Evolutionary conservation across 2,888 invertebrate genomes (phyloP).

Genomic region (Acleris cristana): DNA sequence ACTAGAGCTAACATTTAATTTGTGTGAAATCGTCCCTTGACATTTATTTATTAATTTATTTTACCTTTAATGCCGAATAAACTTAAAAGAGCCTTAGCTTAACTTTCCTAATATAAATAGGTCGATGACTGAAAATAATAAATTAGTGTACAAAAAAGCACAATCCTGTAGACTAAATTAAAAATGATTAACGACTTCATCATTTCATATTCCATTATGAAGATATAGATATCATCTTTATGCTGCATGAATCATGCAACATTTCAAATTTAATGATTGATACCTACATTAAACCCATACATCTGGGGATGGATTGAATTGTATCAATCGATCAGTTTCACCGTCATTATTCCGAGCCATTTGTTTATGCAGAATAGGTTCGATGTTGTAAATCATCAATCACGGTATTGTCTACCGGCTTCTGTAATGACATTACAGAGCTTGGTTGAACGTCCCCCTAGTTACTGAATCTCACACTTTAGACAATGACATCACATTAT

Average conservation of each 20-base stretch:
- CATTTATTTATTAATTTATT: no score
- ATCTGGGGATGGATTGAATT: slow-evolving; percentile 44
- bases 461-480: slow-evolving; percentile 22
- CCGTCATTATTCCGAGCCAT: slow-evolving; percentile 40
- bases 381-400: slow-evolving; percentile 50
- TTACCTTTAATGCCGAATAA: neutral
- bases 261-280: slow-evolving; percentile 25
- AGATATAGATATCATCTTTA: slow-evolving; percentile 19
- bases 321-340: slow-evolving; percentile 45
- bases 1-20: no score
- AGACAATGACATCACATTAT: slow-evolving; percentile 49
- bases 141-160: no score
- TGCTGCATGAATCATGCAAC: no score
- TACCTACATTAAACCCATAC: slow-evolving; percentile 16
- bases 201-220: slow-evolving; percentile 1
- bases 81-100: neutral
- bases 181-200: no score
- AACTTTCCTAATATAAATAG: no score
- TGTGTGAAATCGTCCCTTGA: no score
- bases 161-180: neutral
- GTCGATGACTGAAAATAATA: neutral
- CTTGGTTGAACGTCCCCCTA: slow-evolving; percentile 53
- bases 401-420: slow-evolving; percentile 44
- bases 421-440: slow-evolving; percentile 19
- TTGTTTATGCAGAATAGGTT: slow-evolving; percentile 39